phyloP scores from a whole-genome alignment of 2,113 vertebrate genomes.

The Gymnocephalus cernua region DNA sequence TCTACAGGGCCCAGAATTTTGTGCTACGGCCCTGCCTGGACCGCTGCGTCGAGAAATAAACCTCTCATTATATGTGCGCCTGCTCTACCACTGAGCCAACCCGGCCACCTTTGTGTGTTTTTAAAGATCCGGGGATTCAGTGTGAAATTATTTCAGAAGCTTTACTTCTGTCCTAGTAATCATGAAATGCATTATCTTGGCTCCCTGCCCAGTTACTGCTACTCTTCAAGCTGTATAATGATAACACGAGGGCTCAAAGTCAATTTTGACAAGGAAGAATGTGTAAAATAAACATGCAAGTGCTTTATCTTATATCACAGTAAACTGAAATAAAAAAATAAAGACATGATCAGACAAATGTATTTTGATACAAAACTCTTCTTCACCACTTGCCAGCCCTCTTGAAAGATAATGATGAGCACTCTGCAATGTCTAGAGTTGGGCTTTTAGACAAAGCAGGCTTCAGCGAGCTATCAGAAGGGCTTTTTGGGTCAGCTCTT shows the following conservation, averaged over 20 bases:
- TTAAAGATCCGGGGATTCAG: slow-evolving; percentile 12
- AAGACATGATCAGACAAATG: slow-evolving; percentile 30
- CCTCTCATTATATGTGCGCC: too few species aligned
- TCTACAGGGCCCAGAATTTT: too few species aligned
- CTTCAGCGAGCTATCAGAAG: slow-evolving; percentile 38
- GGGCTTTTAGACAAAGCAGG: slow-evolving; percentile 36
- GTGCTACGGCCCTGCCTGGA: too few species aligned
- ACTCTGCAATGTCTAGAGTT: slow-evolving; percentile 25
- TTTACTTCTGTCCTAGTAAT: slow-evolving; percentile 14
- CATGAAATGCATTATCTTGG: slow-evolving; percentile 19
- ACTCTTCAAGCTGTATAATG: slow-evolving; percentile 5
- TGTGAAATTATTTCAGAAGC: slow-evolving; percentile 1
- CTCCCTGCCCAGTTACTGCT: slow-evolving; percentile 3
- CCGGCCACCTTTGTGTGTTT: slow-evolving; percentile 9
- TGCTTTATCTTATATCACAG: slow-evolving; percentile 36
- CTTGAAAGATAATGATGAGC: slow-evolving; percentile 24
- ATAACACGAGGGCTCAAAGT: slow-evolving; percentile 13
- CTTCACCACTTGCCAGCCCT: slow-evolving; percentile 17
- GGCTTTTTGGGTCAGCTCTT: slow-evolving; percentile 59
- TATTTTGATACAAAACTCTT: slow-evolving; percentile 36
- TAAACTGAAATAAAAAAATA: slow-evolving; percentile 33
- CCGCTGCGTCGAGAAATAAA: too few species aligned
- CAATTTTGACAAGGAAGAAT: slow-evolving; percentile 17
- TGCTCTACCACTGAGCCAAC: too few species aligned
- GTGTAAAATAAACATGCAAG: slow-evolving; percentile 28